Evolutionary conservation across 2,113 vertebrate species (phyloP).

Genomic region (Mirza zaza): DNA sequence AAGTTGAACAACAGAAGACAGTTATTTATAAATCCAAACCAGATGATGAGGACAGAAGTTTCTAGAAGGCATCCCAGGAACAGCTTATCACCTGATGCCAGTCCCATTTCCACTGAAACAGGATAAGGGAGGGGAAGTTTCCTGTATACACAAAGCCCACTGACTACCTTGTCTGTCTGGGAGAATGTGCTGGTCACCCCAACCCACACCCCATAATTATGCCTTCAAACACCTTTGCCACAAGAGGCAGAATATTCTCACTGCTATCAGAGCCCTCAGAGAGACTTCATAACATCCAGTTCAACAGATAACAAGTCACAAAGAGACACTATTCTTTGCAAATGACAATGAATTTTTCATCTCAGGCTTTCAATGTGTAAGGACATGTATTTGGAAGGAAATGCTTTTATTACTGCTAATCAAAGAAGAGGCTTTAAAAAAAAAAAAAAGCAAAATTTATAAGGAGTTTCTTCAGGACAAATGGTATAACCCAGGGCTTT

Average conservation of each 20-base stretch:
- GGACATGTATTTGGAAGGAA: constrained; percentile 68
- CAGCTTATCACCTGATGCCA: constrained; percentile 54
- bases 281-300: constrained; percentile 75
- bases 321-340: constrained; percentile 77
- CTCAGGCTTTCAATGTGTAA: constrained; percentile 56
- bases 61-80: constrained; percentile 63
- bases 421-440: constrained; percentile 58
- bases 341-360: constrained; percentile 77
- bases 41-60: constrained; percentile 45
- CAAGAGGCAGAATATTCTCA: constrained; percentile 80
- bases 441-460: constrained; percentile 60
- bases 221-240: constrained; percentile 68
- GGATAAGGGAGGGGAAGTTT: constrained; percentile 61
- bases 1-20: constrained; percentile 46
- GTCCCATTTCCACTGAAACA: constrained; percentile 67
- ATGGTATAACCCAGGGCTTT: constrained; percentile 32
- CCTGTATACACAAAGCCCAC: constrained; percentile 66
- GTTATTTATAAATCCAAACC: constrained; percentile 54
- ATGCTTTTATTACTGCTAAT: constrained; percentile 72
- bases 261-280: constrained; percentile 74
- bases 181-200: constrained; percentile 69
- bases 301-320: constrained; percentile 81
- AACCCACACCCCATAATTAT: constrained; percentile 76
- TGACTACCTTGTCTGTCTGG: constrained; percentile 45
- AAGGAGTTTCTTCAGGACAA: constrained; percentile 71